Evolutionary conservation across 2,113 vertebrate species (phyloP).

Genomic region (Nansenia antarctica): DNA sequence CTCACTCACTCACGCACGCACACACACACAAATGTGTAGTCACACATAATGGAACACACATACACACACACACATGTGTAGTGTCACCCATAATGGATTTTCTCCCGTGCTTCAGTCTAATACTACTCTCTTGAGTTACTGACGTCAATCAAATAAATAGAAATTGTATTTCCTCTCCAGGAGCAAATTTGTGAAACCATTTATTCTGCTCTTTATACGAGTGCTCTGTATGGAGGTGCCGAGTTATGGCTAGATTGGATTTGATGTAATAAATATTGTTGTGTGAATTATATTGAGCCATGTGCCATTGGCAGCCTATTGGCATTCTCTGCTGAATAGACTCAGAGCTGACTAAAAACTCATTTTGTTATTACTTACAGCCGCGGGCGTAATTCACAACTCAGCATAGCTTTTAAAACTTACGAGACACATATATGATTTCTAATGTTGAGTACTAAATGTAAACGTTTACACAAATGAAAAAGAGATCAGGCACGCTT

Average conservation of each 20-base stretch:
- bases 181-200: conserved; percentile 20
- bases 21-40: too few species aligned
- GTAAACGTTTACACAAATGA: background rate
- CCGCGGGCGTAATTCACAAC: background rate
- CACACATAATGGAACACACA: background rate
- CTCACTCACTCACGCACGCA: too few species aligned
- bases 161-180: conserved; percentile 3
- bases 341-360: conserved; percentile 5
- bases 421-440: background rate
- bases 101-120: background rate
- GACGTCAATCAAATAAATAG: conserved; percentile 26
- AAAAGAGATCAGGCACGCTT: too few species aligned
- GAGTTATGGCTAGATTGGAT: conserved; percentile 13
- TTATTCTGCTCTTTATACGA: conserved; percentile 30
- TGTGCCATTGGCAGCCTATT: background rate
- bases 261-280: conserved; percentile 25
- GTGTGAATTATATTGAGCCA: conserved; percentile 6
- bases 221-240: background rate
- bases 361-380: background rate
- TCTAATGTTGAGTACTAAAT: background rate
- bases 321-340: conserved; percentile 17
- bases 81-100: too few species aligned
- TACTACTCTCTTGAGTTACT: background rate
- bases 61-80: too few species aligned
- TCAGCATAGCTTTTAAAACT: background rate